These are phyloP conservation scores for Bubo blakistoni DNA, from an alignment of 2,113 vertebrate genomes.

Conservation along the genomic window DNA sequence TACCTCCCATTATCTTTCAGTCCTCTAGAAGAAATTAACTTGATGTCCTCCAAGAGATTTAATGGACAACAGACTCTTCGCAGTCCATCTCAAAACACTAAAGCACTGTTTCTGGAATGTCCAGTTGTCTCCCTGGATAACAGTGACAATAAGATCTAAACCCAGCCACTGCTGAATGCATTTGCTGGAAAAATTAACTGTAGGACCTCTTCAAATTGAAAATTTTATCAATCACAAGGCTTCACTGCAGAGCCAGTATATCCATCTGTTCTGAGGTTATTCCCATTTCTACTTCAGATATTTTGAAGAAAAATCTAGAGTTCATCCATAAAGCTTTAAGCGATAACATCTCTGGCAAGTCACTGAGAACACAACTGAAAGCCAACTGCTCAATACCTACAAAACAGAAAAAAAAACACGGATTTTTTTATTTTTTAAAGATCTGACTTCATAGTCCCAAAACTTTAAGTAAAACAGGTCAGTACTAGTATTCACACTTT, in stretches of 20 bases:
- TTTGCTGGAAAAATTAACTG: neutral
- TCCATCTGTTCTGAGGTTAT: neutral
- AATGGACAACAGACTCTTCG: neutral
- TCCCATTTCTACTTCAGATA: neutral
- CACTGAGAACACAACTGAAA: neutral
- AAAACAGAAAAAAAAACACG: neutral
- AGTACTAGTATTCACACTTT: neutral
- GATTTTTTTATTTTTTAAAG: neutral
- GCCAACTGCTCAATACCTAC: neutral
- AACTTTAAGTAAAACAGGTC: neutral
- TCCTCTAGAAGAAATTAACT: neutral
- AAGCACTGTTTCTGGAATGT: neutral
- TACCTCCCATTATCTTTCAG: neutral
- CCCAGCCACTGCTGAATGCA: neutral
- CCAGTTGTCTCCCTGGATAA: neutral
- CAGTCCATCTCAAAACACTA: neutral
- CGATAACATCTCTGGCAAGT: neutral
- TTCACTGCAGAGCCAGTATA: neutral
- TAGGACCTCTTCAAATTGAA: neutral
- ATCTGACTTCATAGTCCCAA: neutral
- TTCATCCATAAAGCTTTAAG: neutral
- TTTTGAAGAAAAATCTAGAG: neutral
- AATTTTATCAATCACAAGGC: neutral
- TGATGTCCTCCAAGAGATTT: neutral
- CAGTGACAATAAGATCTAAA: neutral